A percentile compares a stretch with the other conserved stretches of the same genome.
These are phyloP conservation scores for Capromys pilorides DNA, from an alignment of 2,797 vertebrate genomes.

Conservation along the genomic window DNA sequence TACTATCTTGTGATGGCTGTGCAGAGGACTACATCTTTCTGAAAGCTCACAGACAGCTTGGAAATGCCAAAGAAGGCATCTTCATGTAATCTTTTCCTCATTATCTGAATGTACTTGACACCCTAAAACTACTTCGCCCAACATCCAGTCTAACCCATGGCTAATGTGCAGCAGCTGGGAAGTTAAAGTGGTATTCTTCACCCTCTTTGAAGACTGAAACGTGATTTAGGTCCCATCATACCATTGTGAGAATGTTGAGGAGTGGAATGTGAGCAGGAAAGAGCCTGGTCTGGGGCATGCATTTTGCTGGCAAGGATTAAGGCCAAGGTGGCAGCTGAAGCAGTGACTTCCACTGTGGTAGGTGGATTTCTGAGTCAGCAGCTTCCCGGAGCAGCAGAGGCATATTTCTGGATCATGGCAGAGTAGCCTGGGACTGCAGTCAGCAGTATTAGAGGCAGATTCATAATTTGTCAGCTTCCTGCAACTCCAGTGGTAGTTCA, in stretches of 20 bases:
- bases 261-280: conserved; percentile 30
- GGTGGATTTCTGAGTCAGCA: conserved; percentile 69
- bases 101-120: neutral
- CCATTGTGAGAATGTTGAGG: conserved; percentile 31
- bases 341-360: neutral
- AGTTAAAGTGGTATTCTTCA: conserved; percentile 47
- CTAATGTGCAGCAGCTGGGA: neutral
- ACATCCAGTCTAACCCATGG: neutral
- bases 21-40: neutral
- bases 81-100: neutral
- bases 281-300: conserved; percentile 27
- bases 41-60: neutral
- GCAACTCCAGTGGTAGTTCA: neutral
- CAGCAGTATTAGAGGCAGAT: conserved; percentile 57
- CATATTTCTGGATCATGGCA: conserved; percentile 65
- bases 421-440: conserved; percentile 41
- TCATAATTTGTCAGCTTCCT: conserved; percentile 47
- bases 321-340: conserved; percentile 29
- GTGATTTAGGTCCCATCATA: neutral
- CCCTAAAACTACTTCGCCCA: neutral
- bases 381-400: conserved; percentile 25
- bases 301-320: conserved; percentile 64
- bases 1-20: neutral
- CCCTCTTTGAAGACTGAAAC: neutral
- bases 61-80: conserved; percentile 37